A percentile compares a stretch with the other conserved stretches of the same genome.
Evolutionary conservation across 2,888 invertebrate genomes (phyloP).

Genomic region (Prosopocoilus inquinatus): DNA sequence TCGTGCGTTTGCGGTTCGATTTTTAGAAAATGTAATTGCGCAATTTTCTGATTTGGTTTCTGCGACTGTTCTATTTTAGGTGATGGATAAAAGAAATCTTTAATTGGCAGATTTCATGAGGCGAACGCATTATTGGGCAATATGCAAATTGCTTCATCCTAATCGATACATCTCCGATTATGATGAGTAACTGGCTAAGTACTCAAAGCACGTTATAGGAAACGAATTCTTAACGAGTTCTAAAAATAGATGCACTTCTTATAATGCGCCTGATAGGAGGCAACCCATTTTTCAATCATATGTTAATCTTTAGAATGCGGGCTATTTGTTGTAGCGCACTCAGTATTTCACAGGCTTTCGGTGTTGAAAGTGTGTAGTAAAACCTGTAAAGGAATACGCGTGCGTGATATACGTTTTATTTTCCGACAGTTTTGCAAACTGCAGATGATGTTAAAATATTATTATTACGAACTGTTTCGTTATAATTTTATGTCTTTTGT

Average conservation of each 20-base stretch:
- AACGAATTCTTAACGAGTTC: conserved; percentile 11
- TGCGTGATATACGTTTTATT: no score
- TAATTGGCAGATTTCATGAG: no score
- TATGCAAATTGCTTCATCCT: no score
- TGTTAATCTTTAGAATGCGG: conserved; percentile 6
- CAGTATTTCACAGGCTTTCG: background rate
- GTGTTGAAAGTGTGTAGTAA: background rate
- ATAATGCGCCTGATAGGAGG: conserved; percentile 11
- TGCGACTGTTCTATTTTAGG: no score
- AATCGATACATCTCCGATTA: no score
- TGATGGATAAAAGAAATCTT: no score
- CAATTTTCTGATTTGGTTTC: no score
- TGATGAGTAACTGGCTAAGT: background rate
- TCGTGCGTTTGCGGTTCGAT: no score
- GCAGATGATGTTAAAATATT: background rate
- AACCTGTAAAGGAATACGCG: no score
- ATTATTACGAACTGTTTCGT: background rate
- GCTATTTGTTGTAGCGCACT: background rate
- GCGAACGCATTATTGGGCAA: no score
- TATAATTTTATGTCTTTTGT: background rate
- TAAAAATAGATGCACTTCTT: conserved; percentile 11
- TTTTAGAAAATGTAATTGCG: no score
- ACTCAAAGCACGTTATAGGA: conserved; percentile 9
- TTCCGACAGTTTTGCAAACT: no score
- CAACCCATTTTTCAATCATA: conserved; percentile 16